These are phyloP conservation scores for Diadema setosum DNA, from an alignment of 35 echinoderm and acorn worm species.

Conservation along the genomic window DNA sequence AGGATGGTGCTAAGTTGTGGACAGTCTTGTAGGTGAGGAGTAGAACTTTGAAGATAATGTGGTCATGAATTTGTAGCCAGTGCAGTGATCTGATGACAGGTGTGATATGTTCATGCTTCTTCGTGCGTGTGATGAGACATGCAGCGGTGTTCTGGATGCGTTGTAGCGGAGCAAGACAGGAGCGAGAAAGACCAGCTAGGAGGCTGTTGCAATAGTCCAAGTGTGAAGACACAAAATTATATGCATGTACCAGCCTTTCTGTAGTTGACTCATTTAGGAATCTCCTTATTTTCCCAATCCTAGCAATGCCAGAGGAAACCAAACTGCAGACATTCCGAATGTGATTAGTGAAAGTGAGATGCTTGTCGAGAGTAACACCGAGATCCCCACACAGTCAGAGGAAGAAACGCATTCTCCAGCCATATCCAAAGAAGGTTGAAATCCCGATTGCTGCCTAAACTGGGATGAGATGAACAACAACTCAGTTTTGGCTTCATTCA, in stretches of 20 bases:
- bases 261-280: not conserved
- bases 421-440: not conserved
- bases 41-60: no score
- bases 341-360: not conserved
- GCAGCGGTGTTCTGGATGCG: slow-evolving; percentile 12
- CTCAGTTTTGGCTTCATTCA: slow-evolving; percentile 35
- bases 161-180: not conserved
- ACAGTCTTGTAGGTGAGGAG: no score
- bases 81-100: not conserved
- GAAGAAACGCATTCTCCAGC: not conserved
- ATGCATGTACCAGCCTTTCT: not conserved
- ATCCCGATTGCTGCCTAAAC: not conserved
- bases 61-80: not conserved
- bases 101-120: not conserved
- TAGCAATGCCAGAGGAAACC: not conserved
- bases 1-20: no score
- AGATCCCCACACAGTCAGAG: slow-evolving; percentile 10
- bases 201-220: slow-evolving; percentile 9
- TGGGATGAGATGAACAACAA: not conserved
- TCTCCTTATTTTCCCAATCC: not conserved
- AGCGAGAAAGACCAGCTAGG: not conserved
- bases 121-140: not conserved
- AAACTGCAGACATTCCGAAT: not conserved
- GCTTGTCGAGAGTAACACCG: not conserved
- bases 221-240: not conserved